These are phyloP conservation scores for Mionectes macconnelli DNA, from an alignment of 2,113 vertebrate species.

Conservation along the genomic window DNA sequence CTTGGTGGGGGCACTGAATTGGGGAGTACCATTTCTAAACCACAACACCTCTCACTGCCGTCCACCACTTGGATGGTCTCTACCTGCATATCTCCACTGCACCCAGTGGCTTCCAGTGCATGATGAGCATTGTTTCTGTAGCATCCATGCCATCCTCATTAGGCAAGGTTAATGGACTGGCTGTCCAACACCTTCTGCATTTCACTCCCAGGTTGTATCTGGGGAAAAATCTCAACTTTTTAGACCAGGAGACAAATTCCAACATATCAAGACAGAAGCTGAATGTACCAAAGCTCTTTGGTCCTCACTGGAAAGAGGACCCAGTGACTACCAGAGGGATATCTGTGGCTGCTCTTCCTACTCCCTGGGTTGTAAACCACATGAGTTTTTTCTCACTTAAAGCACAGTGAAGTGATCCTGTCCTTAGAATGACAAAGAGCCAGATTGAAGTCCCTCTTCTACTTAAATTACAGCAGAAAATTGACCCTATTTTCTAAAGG, in stretches of 20 bases:
- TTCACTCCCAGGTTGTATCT: not conserved
- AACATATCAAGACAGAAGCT: not conserved
- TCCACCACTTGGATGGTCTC: not conserved
- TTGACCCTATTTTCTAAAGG: not conserved
- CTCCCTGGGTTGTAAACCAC: not conserved
- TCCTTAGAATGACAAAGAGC: not conserved
- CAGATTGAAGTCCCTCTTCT: not conserved
- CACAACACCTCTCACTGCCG: not conserved
- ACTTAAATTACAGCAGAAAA: not conserved
- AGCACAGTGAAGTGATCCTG: not conserved
- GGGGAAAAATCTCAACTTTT: not conserved
- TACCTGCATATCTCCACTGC: accelerated
- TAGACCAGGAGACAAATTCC: not conserved
- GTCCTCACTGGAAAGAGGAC: not conserved
- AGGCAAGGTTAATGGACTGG: accelerated
- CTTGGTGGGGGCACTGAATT: not conserved
- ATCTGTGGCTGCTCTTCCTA: not conserved
- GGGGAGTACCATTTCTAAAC: not conserved
- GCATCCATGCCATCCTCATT: not conserved
- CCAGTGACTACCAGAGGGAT: not conserved
- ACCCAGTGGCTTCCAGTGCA: not conserved
- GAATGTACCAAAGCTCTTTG: not conserved
- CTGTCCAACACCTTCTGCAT: not conserved
- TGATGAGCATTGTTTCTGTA: not conserved
- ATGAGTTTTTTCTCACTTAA: not conserved